phyloP scores from a whole-genome alignment of 2,888 invertebrate genomes.

The Megalurothrips usitatus region DNA sequence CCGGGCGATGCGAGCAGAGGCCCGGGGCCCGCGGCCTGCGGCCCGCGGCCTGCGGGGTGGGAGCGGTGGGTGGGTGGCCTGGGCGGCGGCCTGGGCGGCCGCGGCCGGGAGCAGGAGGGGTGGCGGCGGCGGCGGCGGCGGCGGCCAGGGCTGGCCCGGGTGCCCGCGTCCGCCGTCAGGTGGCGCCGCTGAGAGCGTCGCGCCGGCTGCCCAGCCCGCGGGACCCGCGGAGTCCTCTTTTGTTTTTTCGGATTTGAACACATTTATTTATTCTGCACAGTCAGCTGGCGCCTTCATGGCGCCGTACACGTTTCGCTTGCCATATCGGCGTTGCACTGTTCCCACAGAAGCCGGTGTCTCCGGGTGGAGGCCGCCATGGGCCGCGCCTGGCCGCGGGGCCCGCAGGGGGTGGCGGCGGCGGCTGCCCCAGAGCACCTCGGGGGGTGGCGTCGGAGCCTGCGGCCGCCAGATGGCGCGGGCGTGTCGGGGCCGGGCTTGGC shows the following conservation, averaged over 20 bases:
- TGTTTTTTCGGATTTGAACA: no score
- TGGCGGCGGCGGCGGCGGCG: conserved; percentile 33
- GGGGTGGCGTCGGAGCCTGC: not conserved
- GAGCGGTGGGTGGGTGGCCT: not conserved
- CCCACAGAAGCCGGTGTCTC: not conserved
- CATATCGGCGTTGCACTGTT: not conserved
- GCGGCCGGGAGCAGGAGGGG: conserved; percentile 30
- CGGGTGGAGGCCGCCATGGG: not conserved
- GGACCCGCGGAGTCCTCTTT: no score
- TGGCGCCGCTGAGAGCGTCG: not conserved
- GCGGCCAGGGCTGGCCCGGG: conserved; percentile 32
- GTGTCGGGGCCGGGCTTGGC: not conserved
- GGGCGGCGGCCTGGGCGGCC: not conserved
- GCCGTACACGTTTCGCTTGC: not conserved
- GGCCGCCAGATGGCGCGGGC: conserved; percentile 1
- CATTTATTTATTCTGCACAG: no score
- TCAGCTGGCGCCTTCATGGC: not conserved
- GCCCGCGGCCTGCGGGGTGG: not conserved
- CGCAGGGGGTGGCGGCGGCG: not conserved
- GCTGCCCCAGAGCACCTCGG: not conserved
- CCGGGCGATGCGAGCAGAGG: not conserved
- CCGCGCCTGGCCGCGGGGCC: not conserved
- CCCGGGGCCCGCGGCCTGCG: not conserved
- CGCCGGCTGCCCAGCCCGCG: not conserved
- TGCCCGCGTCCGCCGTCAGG: not conserved